phyloP scores from a whole-genome alignment of 2,113 vertebrate genomes.

The Oncorhynchus masou region DNA sequence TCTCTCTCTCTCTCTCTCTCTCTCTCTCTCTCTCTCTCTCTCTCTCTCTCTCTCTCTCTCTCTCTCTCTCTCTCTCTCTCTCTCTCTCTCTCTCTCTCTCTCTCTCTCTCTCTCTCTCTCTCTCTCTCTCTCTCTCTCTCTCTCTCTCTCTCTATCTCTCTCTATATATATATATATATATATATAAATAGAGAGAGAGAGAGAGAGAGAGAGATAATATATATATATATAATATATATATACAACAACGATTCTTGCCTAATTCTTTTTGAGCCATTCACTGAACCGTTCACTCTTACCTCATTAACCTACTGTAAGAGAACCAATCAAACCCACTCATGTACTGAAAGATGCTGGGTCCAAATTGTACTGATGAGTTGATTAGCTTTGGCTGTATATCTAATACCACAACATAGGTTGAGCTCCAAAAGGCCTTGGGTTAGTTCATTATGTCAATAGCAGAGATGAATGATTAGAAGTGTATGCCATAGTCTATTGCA shows the following conservation, averaged over 20 bases:
- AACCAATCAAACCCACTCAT: too few species aligned
- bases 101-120: neutral
- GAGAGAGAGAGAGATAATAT: too few species aligned
- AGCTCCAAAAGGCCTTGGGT: neutral
- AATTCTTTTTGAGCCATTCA: neutral
- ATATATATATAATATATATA: too few species aligned
- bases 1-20: neutral
- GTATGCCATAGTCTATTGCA: too few species aligned
- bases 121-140: neutral
- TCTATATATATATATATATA: too few species aligned
- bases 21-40: neutral
- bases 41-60: neutral
- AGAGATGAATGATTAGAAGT: too few species aligned
- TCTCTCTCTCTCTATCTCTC: neutral
- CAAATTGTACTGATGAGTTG: neutral
- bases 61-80: accelerated
- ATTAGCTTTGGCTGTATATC: too few species aligned
- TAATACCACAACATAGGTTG: too few species aligned
- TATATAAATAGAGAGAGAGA: too few species aligned
- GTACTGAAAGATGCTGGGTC: neutral
- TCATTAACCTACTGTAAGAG: too few species aligned
- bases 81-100: neutral
- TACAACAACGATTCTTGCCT: neutral
- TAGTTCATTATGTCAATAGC: too few species aligned
- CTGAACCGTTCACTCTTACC: neutral